These are phyloP conservation scores for Strix uralensis DNA, from an alignment of 2,113 vertebrate genomes.

Conservation along the genomic window DNA sequence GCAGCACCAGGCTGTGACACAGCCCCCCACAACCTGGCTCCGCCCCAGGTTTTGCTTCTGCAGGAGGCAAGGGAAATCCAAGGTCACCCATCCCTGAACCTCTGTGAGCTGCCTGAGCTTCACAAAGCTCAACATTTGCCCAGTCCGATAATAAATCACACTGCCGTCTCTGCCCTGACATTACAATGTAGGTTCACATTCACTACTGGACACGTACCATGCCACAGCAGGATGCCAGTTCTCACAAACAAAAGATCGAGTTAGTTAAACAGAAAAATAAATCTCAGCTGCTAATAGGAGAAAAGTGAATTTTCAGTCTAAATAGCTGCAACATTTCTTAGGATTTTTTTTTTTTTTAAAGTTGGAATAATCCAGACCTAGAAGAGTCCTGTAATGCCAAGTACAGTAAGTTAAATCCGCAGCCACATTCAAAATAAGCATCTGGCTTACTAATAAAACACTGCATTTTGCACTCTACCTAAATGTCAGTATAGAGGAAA, in stretches of 20 bases:
- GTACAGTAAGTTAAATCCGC: not conserved
- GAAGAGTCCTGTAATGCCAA: not conserved
- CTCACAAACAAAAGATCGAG: slow-evolving; percentile 21
- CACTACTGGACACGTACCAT: not conserved
- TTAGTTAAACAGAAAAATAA: slow-evolving; percentile 46
- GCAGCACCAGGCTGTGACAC: not conserved
- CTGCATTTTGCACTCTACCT: not conserved
- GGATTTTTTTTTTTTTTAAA: not conserved
- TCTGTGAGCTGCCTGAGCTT: not conserved
- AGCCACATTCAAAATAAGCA: not conserved
- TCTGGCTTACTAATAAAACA: not conserved
- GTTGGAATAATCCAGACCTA: not conserved
- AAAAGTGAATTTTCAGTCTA: not conserved
- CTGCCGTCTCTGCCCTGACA: not conserved
- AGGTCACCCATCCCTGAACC: not conserved
- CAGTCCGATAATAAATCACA: not conserved
- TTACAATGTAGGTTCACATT: not conserved
- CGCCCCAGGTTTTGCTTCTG: not conserved
- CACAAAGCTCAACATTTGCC: not conserved
- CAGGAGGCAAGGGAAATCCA: not conserved
- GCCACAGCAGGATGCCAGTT: slow-evolving; percentile 27
- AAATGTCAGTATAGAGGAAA: not conserved
- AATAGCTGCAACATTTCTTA: not conserved
- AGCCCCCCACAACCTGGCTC: not conserved
- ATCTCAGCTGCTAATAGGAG: slow-evolving; percentile 23